phyloP scores from a whole-genome alignment of 1,140 invertebrate species.

The Steinernema khuongi region DNA sequence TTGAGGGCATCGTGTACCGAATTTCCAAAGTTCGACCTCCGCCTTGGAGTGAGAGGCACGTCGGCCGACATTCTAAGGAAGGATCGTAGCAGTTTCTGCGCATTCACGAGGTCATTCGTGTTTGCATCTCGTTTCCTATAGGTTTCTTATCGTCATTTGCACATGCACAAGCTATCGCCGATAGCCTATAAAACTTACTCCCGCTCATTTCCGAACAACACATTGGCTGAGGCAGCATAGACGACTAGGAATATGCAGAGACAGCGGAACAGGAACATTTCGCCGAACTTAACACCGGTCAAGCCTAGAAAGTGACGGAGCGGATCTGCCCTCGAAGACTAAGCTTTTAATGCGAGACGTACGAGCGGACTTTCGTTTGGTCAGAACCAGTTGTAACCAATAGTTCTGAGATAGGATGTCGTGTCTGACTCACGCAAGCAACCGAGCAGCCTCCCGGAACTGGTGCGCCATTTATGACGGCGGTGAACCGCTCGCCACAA shows the following conservation, averaged over 20 bases:
- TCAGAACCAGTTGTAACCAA: constrained; percentile 16
- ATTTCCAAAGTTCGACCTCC: constrained; percentile 28
- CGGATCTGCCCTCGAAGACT: background rate
- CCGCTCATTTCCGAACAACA: background rate
- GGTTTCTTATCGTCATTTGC: background rate
- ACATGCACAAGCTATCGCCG: background rate
- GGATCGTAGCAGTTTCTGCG: constrained; percentile 17
- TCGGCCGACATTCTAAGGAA: constrained; percentile 28
- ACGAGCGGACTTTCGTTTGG: background rate
- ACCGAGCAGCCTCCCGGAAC: background rate
- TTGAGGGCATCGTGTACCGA: constrained; percentile 3
- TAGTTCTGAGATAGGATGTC: constrained; percentile 10
- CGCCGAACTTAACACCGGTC: background rate
- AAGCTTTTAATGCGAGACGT: background rate
- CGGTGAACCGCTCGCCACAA: background rate
- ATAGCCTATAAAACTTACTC: background rate
- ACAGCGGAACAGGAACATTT: background rate
- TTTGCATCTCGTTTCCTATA: background rate
- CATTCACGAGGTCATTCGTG: background rate
- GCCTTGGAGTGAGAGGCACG: constrained; percentile 16
- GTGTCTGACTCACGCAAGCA: background rate
- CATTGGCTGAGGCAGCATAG: background rate
- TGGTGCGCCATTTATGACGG: background rate
- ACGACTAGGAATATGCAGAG: background rate
- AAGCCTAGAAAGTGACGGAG: background rate